phyloP scores from a whole-genome alignment of 2,113 vertebrate species.

The Ariopsis seemanni region DNA sequence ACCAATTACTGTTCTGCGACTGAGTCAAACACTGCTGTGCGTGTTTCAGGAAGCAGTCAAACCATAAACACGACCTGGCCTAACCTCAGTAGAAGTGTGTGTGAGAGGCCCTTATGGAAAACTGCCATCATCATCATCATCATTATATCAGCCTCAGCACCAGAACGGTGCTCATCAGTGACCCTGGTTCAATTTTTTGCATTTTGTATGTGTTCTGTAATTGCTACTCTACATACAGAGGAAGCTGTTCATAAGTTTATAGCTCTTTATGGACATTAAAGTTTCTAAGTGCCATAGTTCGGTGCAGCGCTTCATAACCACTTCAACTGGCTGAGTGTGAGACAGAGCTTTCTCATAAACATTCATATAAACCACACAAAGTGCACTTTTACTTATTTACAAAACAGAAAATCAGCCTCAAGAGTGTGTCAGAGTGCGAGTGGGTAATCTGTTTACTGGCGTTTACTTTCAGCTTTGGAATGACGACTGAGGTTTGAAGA shows the following conservation, averaged over 20 bases:
- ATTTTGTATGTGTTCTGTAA: slow-evolving; percentile 59
- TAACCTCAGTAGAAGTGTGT: slow-evolving; percentile 21
- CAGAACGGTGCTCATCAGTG: slow-evolving; percentile 7
- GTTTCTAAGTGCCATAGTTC: not conserved
- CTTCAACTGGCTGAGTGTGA: not conserved
- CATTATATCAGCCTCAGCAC: slow-evolving; percentile 27
- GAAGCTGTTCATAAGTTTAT: slow-evolving; percentile 18
- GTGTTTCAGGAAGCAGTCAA: not conserved
- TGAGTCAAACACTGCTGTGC: not conserved
- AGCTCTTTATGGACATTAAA: slow-evolving; percentile 49
- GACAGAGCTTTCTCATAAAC: not conserved
- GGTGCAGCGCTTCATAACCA: not conserved
- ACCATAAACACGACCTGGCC: slow-evolving; percentile 1
- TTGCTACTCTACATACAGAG: slow-evolving; percentile 63
- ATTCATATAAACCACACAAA: not conserved
- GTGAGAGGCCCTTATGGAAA: not conserved
- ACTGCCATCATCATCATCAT: not conserved
- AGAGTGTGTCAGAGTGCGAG: not conserved
- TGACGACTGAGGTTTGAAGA: not conserved
- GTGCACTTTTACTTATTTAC: not conserved
- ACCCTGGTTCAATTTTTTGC: slow-evolving; percentile 31
- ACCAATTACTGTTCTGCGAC: slow-evolving; percentile 1
- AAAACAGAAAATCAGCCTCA: not conserved
- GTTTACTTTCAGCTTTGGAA: not conserved
- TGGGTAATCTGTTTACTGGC: not conserved